Conservation (phyloP, 2,113 vertebrate genomes). For the Tichodroma muraria region DNA sequence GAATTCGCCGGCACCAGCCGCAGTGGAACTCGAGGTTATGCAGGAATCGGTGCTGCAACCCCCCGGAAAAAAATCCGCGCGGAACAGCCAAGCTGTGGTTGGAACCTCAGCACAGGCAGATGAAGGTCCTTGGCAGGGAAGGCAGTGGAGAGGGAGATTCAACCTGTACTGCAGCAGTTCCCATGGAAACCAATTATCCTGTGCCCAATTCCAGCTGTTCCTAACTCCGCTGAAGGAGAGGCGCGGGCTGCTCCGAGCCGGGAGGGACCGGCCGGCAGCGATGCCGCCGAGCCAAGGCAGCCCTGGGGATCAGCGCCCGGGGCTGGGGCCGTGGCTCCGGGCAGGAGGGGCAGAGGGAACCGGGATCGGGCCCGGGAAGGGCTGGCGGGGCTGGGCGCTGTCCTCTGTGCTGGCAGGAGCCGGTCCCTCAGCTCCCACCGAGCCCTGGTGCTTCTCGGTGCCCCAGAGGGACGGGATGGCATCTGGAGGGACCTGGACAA, state of each 20-base stretch:
- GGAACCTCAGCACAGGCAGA: conserved; percentile 57
- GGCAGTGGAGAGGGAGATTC: conserved; percentile 57
- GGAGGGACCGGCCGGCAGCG: neutral
- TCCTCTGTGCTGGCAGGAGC: neutral
- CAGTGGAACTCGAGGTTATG: accelerated
- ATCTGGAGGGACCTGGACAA: neutral
- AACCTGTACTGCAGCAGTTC: conserved; percentile 72
- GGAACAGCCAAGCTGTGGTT: conserved; percentile 6
- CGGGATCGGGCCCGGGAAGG: no score
- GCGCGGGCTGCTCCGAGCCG: conserved; percentile 20
- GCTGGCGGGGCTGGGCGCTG: neutral
- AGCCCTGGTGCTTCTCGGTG: neutral
- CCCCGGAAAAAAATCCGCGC: neutral
- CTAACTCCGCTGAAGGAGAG: conserved; percentile 39
- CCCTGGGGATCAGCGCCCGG: neutral
- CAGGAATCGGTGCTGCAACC: neutral
- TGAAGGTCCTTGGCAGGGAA: conserved; percentile 63
- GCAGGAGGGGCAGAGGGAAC: neutral
- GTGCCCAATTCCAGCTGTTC: conserved; percentile 74
- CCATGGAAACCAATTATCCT: conserved; percentile 77
- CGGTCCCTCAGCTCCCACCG: no score
- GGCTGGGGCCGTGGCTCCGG: neutral
- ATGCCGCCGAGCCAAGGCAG: neutral
- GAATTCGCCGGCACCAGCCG: neutral
- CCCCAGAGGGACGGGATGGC: neutral